Conservation (phyloP, 2,888 invertebrate species). For the Conistra vaccinii region DNA sequence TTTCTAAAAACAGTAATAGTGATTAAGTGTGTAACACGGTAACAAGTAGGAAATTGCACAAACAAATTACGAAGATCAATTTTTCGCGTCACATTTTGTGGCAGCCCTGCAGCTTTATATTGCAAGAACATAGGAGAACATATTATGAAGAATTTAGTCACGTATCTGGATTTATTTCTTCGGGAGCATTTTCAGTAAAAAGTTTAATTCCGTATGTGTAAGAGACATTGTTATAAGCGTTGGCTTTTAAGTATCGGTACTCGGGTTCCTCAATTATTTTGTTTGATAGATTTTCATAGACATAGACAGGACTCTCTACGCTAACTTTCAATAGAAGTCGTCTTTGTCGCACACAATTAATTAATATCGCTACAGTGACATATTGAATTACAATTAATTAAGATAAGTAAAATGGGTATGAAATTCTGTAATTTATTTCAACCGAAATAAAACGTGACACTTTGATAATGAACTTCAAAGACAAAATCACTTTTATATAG, state of each 20-base stretch:
- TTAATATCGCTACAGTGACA: background rate
- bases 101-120: background rate
- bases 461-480: conserved; percentile 5
- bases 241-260: background rate
- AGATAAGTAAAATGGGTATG: background rate
- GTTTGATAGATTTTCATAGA: no score
- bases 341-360: background rate
- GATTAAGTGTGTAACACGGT: background rate
- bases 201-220: background rate
- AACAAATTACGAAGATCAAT: background rate
- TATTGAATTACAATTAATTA: background rate
- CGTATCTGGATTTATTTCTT: conserved; percentile 4
- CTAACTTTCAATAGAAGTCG: background rate
- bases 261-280: no score
- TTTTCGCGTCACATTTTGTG: background rate
- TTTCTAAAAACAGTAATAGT: background rate
- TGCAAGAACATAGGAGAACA: background rate
- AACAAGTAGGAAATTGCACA: background rate
- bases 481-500: background rate
- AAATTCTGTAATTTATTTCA: background rate
- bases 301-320: no score
- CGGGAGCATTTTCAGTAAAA: background rate
- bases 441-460: conserved; percentile 6
- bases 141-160: background rate
- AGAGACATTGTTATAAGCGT: no score